phyloP scores from a whole-genome alignment of 2,797 vertebrate genomes.

The Eupleurogrammus muticus region DNA sequence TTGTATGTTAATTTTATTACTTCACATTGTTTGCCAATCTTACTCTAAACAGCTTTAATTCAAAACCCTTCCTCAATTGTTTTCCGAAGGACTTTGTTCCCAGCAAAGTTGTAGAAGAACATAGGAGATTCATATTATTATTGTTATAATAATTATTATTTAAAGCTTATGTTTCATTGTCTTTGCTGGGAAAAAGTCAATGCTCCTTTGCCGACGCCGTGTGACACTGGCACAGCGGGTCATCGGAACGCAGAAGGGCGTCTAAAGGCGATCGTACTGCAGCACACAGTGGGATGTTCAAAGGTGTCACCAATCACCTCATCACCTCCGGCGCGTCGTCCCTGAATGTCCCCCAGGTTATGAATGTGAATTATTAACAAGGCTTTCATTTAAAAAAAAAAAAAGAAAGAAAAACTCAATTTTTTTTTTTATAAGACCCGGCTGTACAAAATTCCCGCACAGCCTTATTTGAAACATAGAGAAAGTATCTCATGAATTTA shows the following conservation, averaged over 20 bases:
- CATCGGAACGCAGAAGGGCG: constrained; percentile 69
- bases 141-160: constrained; percentile 37
- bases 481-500: constrained; percentile 50
- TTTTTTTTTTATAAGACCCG: constrained; percentile 57
- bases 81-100: constrained; percentile 45
- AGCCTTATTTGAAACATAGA: constrained; percentile 47
- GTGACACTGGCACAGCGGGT: constrained; percentile 50
- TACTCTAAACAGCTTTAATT: constrained; percentile 68
- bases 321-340: constrained; percentile 46
- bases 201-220: constrained; percentile 31
- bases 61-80: constrained; percentile 40
- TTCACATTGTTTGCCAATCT: constrained; percentile 71
- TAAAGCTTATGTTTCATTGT: constrained; percentile 47
- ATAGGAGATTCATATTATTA: constrained; percentile 25
- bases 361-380: constrained; percentile 72
- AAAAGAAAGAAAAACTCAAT: too few species aligned
- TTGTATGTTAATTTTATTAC: constrained; percentile 81
- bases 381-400: constrained; percentile 62
- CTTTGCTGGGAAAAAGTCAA: constrained; percentile 24
- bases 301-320: constrained; percentile 54
- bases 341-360: constrained; percentile 54
- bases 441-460: constrained; percentile 48
- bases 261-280: constrained; percentile 58
- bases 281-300: constrained; percentile 60
- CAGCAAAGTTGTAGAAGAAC: constrained; percentile 23